These are phyloP conservation scores for Polymixis flavicincta DNA, from an alignment of 2,888 invertebrate species.

Conservation along the genomic window DNA sequence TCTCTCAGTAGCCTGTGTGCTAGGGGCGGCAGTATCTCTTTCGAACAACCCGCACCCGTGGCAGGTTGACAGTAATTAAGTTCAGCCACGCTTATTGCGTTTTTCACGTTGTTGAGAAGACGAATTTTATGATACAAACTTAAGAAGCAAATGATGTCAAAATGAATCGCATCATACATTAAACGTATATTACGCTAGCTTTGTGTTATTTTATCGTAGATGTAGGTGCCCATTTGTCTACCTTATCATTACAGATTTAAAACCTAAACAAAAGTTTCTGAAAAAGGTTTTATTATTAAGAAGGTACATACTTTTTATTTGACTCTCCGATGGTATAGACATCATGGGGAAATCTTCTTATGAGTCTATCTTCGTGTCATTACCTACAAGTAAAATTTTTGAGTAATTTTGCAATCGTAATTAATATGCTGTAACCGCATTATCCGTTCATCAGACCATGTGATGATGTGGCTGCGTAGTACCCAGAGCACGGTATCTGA, in stretches of 20 bases:
- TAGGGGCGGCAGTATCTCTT: too few relatives aligned
- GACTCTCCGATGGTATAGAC: too few relatives aligned
- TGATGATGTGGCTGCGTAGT: not conserved
- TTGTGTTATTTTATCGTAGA: not conserved
- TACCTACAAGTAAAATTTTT: not conserved
- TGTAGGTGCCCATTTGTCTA: not conserved
- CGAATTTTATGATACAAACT: not conserved
- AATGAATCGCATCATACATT: too few relatives aligned
- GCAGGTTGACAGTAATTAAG: too few relatives aligned
- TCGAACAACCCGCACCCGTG: too few relatives aligned
- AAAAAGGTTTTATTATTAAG: too few relatives aligned
- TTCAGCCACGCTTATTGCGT: not conserved
- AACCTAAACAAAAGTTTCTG: too few relatives aligned
- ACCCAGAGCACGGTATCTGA: conserved; percentile 1
- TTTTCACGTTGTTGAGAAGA: not conserved
- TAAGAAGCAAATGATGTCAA: not conserved
- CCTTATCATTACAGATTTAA: not conserved
- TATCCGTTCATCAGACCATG: not conserved
- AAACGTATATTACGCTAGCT: too few relatives aligned
- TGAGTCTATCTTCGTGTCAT: too few relatives aligned
- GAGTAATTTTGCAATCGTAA: not conserved
- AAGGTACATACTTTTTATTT: not conserved
- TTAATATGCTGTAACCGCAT: not conserved
- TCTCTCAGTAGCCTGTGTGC: too few relatives aligned
- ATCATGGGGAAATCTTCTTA: not conserved